Base-by-base conservation (phyloP, 2,888 invertebrate genomes). In the Geotrupes spiniger region DNA sequence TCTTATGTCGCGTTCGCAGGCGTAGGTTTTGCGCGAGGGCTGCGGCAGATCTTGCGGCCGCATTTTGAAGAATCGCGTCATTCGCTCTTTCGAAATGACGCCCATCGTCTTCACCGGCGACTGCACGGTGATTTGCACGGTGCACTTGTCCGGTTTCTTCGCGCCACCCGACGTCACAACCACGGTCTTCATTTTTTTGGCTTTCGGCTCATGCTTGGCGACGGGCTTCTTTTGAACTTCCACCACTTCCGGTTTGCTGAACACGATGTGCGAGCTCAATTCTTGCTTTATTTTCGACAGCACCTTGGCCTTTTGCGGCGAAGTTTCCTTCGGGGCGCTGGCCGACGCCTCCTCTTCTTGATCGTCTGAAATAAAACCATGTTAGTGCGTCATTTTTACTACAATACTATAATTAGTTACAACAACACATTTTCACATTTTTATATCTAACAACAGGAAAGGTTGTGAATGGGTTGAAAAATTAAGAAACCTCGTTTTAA, bases 101-200 rank as follows among this genome's bases (percentile, higher is more conserved):
- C 8, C 14, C 3, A 8, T 33, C 33, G 14, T 8, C 11, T 33
- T 33, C 8, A n/a, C 11, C 14, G 14, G 1, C 8, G 14, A 9
- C 5, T 33, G 12, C 33, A 15, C 12, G 33, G 33, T 33, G 11
- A 6, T 15, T 2, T 12, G 14, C 5, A 15, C 33, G 6, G 21
- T 21, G 21, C 21, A 21, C 6, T 21, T 21, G 2, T 33, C 33
- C 11, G 14, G 15, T 11, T 14, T 33, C 33, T 33, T 33, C 2
- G 2, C 33, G 73, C 87, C 88, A 50, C 84, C 83, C 68, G 87
- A 88, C 55, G 76, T 4, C 21, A 6, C 6, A 4, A 3, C 21
- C 6, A 6, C 4, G 3, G 21, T 21, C 4, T 21, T 6, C 6
- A 21, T 21, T 21, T 21, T 21, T 21, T 4, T 4, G 4, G 6